A percentile compares a stretch with the other conserved stretches of the same genome.
Conservation (phyloP, 1,140 invertebrate species). For the Psix sp. region DNA sequence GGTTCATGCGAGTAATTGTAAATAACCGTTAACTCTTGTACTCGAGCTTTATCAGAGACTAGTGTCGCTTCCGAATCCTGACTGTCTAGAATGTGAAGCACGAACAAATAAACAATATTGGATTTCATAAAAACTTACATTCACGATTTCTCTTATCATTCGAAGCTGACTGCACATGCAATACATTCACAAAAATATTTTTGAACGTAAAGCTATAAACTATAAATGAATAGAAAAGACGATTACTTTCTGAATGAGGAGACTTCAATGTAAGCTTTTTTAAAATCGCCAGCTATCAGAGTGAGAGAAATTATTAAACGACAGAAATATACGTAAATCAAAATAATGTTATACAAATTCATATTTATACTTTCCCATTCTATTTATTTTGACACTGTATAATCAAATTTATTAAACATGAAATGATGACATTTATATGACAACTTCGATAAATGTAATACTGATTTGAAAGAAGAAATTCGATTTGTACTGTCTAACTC, state of each 20-base stretch:
- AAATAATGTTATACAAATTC: too few species aligned
- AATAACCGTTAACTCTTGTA: conserved; percentile 59
- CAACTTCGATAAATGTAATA: too few species aligned
- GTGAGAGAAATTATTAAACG: conserved; percentile 21
- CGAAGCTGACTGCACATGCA: conserved; percentile 31
- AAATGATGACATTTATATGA: too few species aligned
- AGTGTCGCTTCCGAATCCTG: conserved; percentile 57
- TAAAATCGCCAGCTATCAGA: conserved; percentile 12
- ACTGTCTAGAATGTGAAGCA: conserved; percentile 50
- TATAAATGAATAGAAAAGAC: conserved; percentile 19
- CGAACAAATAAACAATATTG: conserved; percentile 51
- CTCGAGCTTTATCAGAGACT: conserved; percentile 58
- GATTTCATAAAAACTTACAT: conserved; percentile 47
- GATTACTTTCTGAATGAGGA: conserved; percentile 25
- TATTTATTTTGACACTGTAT: too few species aligned
- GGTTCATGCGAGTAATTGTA: conserved; percentile 51
- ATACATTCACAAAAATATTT: conserved; percentile 29
- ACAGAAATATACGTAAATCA: conserved; percentile 8
- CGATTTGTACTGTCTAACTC: too few species aligned
- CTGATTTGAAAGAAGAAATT: too few species aligned
- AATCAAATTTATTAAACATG: too few species aligned
- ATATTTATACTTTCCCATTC: too few species aligned
- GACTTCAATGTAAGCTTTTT: conserved; percentile 19
- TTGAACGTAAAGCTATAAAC: conserved; percentile 11
- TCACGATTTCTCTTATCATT: conserved; percentile 47